Percentiles rank a stretch among this genome's conserved stretches.
Conservation (phyloP, 2,888 invertebrate genomes). For the Smittia aterrima region DNA sequence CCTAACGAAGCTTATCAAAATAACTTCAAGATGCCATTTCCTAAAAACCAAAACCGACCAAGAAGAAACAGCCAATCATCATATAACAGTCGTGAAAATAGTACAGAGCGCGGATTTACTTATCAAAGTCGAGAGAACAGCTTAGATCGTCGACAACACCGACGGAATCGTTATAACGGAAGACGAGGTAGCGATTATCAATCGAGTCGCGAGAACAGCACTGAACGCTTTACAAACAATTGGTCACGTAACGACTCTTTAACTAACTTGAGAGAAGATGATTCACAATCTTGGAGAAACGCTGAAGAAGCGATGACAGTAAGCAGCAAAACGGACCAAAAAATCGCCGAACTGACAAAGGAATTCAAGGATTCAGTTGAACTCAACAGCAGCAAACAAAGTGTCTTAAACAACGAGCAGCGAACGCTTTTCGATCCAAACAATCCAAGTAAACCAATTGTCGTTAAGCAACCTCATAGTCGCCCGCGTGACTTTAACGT, state of each 20-base stretch:
- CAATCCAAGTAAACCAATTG: conserved; percentile 70
- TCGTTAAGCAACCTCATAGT: conserved; percentile 57
- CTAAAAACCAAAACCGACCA: conserved; percentile 25
- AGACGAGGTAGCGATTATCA: conserved; percentile 33
- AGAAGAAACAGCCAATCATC: conserved; percentile 43
- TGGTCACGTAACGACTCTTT: conserved; percentile 27
- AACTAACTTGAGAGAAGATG: conserved; percentile 16
- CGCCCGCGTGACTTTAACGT: conserved; percentile 14
- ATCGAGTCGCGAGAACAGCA: conserved; percentile 41
- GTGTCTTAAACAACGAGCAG: not conserved
- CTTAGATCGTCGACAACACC: conserved; percentile 37
- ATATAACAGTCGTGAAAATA: conserved; percentile 44
- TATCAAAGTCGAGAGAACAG: conserved; percentile 42
- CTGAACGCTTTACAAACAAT: conserved; percentile 24
- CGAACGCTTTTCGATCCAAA: conserved; percentile 60
- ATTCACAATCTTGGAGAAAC: conserved; percentile 17
- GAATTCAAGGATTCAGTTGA: conserved; percentile 31
- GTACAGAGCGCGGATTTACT: conserved; percentile 41
- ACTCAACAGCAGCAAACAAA: not conserved
- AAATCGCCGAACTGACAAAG: conserved; percentile 40
- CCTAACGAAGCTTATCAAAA: conserved; percentile 19
- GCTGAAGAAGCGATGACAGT: not conserved
- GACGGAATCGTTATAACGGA: conserved; percentile 26
- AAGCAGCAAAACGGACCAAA: conserved; percentile 26
- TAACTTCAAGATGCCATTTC: conserved; percentile 38